These are phyloP conservation scores for Megalopta genalis DNA, from an alignment of 1,140 invertebrate species.

Conservation along the genomic window DNA sequence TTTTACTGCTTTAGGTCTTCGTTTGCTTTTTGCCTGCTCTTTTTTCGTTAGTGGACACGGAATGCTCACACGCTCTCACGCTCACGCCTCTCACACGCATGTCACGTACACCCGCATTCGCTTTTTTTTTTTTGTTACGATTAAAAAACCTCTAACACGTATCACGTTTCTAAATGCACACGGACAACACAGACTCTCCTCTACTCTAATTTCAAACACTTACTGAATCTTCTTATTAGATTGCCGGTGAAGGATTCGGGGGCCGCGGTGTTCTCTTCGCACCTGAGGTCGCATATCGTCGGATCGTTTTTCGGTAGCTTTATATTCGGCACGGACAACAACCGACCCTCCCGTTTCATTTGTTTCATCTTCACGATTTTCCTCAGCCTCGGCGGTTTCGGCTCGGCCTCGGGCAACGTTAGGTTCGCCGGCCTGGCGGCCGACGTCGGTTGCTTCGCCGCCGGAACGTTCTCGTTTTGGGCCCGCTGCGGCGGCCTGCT, in stretches of 20 bases:
- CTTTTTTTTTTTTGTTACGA: slow-evolving; percentile 56
- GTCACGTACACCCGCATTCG: slow-evolving; percentile 3
- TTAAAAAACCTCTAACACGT: slow-evolving; percentile 55
- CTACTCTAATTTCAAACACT: slow-evolving; percentile 82
- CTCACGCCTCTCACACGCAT: slow-evolving; percentile 29
- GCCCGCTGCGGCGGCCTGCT: too few relatives aligned
- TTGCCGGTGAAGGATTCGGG: slow-evolving; percentile 84
- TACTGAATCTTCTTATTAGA: slow-evolving; percentile 91
- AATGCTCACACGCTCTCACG: too few relatives aligned
- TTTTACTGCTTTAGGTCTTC: too few relatives aligned
- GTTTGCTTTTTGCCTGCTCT: too few relatives aligned
- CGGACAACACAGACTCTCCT: slow-evolving; percentile 65
- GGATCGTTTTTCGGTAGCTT: slow-evolving; percentile 82
- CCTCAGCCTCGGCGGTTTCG: slow-evolving; percentile 82
- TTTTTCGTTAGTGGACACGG: slow-evolving; percentile 38
- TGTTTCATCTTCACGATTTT: slow-evolving; percentile 81
- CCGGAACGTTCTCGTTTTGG: neutral
- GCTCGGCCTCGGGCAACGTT: slow-evolving; percentile 82
- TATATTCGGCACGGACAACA: slow-evolving; percentile 89
- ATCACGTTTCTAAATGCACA: slow-evolving; percentile 62
- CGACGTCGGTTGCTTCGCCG: slow-evolving; percentile 11
- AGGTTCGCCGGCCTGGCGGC: slow-evolving; percentile 82
- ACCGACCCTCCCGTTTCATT: slow-evolving; percentile 83
- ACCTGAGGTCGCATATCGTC: slow-evolving; percentile 68
- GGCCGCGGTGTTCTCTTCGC: slow-evolving; percentile 76